phyloP scores from a whole-genome alignment of 2,888 invertebrate genomes.

The Pinctada fucata region DNA sequence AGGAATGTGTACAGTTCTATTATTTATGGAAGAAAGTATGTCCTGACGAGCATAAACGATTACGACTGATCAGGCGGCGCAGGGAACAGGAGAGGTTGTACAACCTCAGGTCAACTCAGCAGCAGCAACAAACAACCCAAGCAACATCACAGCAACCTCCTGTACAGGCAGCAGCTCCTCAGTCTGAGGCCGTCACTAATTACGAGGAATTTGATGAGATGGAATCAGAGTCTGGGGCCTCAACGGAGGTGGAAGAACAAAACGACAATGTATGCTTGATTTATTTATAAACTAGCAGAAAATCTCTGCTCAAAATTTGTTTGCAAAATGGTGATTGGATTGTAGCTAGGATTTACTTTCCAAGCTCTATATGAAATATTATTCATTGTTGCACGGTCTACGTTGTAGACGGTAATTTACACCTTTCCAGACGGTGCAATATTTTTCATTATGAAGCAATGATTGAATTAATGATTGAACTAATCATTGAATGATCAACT shows the following conservation, averaged over 20 bases:
- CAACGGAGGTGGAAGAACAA: constrained; percentile 47
- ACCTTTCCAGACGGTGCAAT: too few species aligned
- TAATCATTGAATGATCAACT: too few species aligned
- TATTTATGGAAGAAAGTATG: constrained; percentile 99
- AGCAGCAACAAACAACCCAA: constrained; percentile 42
- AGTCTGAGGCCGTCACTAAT: constrained; percentile 23
- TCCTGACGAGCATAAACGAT: constrained; percentile 89
- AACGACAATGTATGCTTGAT: constrained; percentile 7
- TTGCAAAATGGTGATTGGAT: too few species aligned
- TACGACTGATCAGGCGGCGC: constrained; percentile 83
- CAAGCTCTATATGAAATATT: too few species aligned
- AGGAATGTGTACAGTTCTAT: constrained; percentile 96
- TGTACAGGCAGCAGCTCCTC: constrained; percentile 6
- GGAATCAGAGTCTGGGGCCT: constrained; percentile 53
- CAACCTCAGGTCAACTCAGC: constrained; percentile 71
- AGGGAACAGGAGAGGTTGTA: constrained; percentile 77
- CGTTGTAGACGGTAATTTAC: too few species aligned
- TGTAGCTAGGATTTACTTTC: too few species aligned
- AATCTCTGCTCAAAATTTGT: not conserved
- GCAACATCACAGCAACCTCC: not conserved
- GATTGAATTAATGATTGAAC: too few species aligned
- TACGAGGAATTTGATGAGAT: constrained; percentile 45
- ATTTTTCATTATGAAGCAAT: too few species aligned
- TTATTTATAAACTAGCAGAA: too few species aligned
- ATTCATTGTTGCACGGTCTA: too few species aligned